Percentiles rank a stretch among this genome's conserved stretches.
Conservation (phyloP, 2,888 invertebrate species). For the Odiellus spinosus region DNA sequence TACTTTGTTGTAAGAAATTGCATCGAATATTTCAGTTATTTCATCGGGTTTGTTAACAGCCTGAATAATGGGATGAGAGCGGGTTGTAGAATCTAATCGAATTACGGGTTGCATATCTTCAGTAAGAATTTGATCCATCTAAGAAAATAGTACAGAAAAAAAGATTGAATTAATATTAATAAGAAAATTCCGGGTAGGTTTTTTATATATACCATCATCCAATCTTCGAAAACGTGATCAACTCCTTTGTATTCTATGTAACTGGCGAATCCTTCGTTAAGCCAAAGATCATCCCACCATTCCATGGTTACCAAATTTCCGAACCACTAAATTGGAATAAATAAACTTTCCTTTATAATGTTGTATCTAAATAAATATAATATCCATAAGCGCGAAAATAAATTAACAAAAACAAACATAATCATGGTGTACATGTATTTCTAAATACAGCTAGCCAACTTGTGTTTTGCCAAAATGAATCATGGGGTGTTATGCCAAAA, state of each 20-base stretch:
- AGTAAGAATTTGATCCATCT: constrained; percentile 61
- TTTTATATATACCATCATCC: constrained; percentile 52
- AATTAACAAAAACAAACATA: no score
- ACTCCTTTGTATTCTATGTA: constrained; percentile 72
- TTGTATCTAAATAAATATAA: no score
- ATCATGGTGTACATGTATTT: no score
- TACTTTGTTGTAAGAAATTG: constrained; percentile 80
- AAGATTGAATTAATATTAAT: neutral
- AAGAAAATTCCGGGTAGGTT: neutral
- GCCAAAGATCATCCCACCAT: constrained; percentile 54
- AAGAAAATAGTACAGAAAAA: constrained; percentile 12
- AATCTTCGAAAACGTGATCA: constrained; percentile 50
- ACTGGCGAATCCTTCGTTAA: constrained; percentile 84
- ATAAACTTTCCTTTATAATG: no score
- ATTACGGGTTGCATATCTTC: constrained; percentile 56
- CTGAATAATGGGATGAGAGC: constrained; percentile 79
- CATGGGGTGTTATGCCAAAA: no score
- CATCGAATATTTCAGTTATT: constrained; percentile 79
- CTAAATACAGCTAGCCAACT: no score
- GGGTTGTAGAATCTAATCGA: constrained; percentile 54
- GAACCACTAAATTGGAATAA: constrained; percentile 32
- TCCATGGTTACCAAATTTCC: constrained; percentile 56
- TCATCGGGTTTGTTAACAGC: constrained; percentile 68
- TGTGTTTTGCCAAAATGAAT: no score
- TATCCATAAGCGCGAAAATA: no score